Conservation (phyloP, 92 coral and sea anemone species). For the Desmophyllum pertusum region DNA sequence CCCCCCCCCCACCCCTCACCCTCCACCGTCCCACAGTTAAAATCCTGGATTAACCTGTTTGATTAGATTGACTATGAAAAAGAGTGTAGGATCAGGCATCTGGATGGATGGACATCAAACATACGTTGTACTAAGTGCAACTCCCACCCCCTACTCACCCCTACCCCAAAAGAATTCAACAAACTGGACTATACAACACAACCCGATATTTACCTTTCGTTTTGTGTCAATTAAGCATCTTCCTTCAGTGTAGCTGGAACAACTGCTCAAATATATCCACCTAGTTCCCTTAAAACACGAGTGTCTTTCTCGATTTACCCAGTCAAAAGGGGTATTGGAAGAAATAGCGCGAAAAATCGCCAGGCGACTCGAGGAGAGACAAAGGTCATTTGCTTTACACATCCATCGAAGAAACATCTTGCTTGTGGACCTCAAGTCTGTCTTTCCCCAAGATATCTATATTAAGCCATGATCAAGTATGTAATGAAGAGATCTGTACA, state of each 20-base stretch:
- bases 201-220: background rate
- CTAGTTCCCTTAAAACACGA: background rate
- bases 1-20: background rate
- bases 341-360: background rate
- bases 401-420: conserved; percentile 1
- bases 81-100: no score
- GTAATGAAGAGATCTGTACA: background rate
- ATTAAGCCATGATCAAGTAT: background rate
- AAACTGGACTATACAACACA: no score
- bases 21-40: no score
- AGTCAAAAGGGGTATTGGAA: background rate
- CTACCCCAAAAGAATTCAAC: no score
- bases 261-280: background rate
- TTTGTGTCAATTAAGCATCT: background rate
- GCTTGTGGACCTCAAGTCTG: background rate
- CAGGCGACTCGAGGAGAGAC: background rate
- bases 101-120: no score
- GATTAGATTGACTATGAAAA: no score
- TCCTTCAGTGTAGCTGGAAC: background rate
- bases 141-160: no score
- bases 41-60: no score
- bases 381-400: background rate
- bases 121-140: no score
- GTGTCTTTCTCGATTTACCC: background rate
- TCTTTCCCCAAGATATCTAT: background rate